A percentile compares a stretch with the other conserved stretches of the same genome.
phyloP scores from a whole-genome alignment of 1,140 invertebrate species.

The Orussus abietinus region DNA sequence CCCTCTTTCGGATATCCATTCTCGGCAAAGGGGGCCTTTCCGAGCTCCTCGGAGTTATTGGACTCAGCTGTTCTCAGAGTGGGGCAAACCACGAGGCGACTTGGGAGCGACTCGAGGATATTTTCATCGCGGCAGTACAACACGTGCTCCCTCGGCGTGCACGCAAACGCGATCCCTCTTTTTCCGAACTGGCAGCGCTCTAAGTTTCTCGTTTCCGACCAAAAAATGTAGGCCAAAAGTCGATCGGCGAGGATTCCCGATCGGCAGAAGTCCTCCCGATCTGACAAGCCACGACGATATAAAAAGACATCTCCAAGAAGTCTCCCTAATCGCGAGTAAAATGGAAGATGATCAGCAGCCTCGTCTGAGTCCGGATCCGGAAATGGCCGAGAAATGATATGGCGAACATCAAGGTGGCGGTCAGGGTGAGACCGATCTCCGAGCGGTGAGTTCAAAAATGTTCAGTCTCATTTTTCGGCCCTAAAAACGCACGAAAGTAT shows the following conservation, averaged over 20 bases:
- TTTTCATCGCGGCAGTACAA: slow-evolving; percentile 46
- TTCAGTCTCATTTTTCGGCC: neutral
- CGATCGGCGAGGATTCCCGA: slow-evolving; percentile 1
- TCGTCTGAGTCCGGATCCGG: slow-evolving; percentile 5
- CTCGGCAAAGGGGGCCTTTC: slow-evolving; percentile 2
- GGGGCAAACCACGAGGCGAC: slow-evolving; percentile 33
- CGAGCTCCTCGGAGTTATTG: slow-evolving; percentile 4
- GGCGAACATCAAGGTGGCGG: slow-evolving; percentile 58
- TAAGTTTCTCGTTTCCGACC: slow-evolving; percentile 4
- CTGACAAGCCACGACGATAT: neutral
- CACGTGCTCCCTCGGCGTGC: slow-evolving; percentile 36
- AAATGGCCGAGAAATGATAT: slow-evolving; percentile 36
- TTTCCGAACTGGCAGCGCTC: too few relatives aligned
- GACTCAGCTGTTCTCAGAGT: slow-evolving; percentile 26
- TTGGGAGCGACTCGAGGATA: slow-evolving; percentile 35
- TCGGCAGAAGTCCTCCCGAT: slow-evolving; percentile 2
- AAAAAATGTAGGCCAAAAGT: neutral
- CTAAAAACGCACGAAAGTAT: too few relatives aligned
- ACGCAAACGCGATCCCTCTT: slow-evolving; percentile 21
- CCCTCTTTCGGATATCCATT: neutral
- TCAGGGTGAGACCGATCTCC: slow-evolving; percentile 55
- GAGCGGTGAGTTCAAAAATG: slow-evolving; percentile 43
- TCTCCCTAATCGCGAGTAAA: neutral
- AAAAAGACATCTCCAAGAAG: neutral
- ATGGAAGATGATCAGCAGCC: slow-evolving; percentile 8